These are phyloP conservation scores for Gymnopithys bicolor DNA, from an alignment of 2,797 vertebrate genomes.

Conservation along the genomic window DNA sequence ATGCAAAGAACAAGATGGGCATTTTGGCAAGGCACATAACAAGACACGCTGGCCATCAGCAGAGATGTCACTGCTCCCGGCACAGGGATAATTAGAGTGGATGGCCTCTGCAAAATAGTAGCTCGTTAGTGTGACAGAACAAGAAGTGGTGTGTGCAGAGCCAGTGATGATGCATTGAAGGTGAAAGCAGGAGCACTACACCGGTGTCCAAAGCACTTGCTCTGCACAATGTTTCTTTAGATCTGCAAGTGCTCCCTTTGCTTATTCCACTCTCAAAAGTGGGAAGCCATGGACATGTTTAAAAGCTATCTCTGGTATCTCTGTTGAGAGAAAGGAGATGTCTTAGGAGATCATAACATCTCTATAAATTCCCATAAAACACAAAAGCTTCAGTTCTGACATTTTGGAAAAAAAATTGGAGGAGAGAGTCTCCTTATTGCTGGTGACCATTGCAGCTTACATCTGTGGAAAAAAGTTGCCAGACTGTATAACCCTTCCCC, in stretches of 20 bases:
- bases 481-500: neutral
- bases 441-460: rapidly evolving
- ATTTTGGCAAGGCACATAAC: rapidly evolving
- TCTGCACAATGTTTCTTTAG: neutral
- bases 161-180: neutral
- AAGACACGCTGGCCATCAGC: neutral
- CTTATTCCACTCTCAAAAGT: neutral
- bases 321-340: neutral
- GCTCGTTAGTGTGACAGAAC: slow-evolving; percentile 34
- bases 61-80: neutral
- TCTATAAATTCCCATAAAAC: neutral
- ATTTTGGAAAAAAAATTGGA: neutral
- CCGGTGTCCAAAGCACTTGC: no score
- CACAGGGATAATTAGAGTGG: neutral
- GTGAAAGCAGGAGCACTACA: neutral
- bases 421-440: rapidly evolving
- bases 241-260: neutral
- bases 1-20: neutral
- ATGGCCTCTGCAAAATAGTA: neutral
- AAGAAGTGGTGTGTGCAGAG: neutral
- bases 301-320: neutral
- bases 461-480: rapidly evolving
- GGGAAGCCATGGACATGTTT: neutral
- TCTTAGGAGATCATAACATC: neutral
- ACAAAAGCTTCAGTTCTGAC: rapidly evolving